phyloP scores from a whole-genome alignment of 2,113 vertebrate species.

The Pelobates fuscus region DNA sequence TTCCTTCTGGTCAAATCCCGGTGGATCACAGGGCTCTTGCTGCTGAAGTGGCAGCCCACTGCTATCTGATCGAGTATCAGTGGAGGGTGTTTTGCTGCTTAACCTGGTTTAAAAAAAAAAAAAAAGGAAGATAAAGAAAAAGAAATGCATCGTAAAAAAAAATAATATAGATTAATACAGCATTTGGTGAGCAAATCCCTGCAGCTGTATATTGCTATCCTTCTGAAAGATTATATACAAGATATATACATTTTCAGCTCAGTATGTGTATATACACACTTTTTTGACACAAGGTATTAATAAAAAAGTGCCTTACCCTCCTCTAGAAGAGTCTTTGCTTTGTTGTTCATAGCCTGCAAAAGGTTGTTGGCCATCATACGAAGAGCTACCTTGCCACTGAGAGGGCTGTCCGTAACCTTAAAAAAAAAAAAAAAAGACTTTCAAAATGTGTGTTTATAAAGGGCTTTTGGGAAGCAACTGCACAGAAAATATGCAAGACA shows the following conservation, averaged over 20 bases:
- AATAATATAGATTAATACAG: too few species aligned
- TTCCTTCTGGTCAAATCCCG: slow-evolving; percentile 22
- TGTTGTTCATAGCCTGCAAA: slow-evolving; percentile 66
- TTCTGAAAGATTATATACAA: neutral
- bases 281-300: too few species aligned
- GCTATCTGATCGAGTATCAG: slow-evolving; percentile 12
- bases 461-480: neutral
- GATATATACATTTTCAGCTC: neutral
- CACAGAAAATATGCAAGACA: too few species aligned
- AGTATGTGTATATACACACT: too few species aligned
- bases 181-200: too few species aligned
- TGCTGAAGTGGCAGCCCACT: neutral
- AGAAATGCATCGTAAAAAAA: too few species aligned
- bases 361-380: slow-evolving; percentile 44
- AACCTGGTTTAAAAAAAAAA: too few species aligned
- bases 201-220: neutral
- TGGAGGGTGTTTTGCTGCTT: slow-evolving; percentile 6
- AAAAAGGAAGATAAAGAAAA: too few species aligned
- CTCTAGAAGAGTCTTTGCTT: slow-evolving; percentile 55
- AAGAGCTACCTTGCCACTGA: slow-evolving; percentile 47
- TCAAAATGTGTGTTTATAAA: neutral
- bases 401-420: slow-evolving; percentile 59
- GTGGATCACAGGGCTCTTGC: slow-evolving; percentile 5
- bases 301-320: slow-evolving; percentile 70
- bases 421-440: too few species aligned